Percentiles rank a stretch among this genome's conserved stretches.
Conservation (phyloP, 2,888 invertebrate species). For the Oeneis ivallda region DNA sequence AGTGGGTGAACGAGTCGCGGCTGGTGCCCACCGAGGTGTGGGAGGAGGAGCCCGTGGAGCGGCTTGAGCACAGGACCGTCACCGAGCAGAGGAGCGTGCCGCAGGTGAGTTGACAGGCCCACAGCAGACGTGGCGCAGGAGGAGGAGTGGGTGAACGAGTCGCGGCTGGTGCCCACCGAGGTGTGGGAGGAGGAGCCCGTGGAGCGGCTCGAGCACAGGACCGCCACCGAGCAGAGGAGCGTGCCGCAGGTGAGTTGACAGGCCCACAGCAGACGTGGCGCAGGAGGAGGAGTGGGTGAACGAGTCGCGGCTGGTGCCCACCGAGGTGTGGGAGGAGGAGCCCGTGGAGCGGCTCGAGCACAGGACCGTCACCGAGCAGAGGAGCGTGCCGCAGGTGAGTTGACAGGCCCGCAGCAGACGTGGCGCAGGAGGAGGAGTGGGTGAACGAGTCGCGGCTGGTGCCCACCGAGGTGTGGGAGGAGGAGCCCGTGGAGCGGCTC, state of each 20-base stretch:
- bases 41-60: conserved; percentile 94
- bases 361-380: conserved; percentile 92
- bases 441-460: too few species aligned
- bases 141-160: conserved; percentile 90
- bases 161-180: conserved; percentile 92
- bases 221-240: conserved; percentile 90
- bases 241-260: conserved; percentile 86
- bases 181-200: conserved; percentile 96
- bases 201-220: conserved; percentile 91
- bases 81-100: conserved; percentile 93
- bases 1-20: conserved; percentile 89
- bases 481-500: too few species aligned
- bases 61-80: conserved; percentile 91
- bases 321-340: conserved; percentile 97
- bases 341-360: conserved; percentile 92
- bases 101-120: conserved; percentile 81
- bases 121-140: conserved; percentile 75
- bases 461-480: conserved; percentile 74
- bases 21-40: conserved; percentile 95
- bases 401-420: too few species aligned
- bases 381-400: conserved; percentile 86
- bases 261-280: conserved; percentile 63
- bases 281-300: conserved; percentile 89
- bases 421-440: too few species aligned
- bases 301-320: conserved; percentile 91